These are phyloP conservation scores for Diacarnus erythraeanus DNA, from an alignment of 37 sponge, comb jelly and placozoan species.

Conservation along the genomic window DNA sequence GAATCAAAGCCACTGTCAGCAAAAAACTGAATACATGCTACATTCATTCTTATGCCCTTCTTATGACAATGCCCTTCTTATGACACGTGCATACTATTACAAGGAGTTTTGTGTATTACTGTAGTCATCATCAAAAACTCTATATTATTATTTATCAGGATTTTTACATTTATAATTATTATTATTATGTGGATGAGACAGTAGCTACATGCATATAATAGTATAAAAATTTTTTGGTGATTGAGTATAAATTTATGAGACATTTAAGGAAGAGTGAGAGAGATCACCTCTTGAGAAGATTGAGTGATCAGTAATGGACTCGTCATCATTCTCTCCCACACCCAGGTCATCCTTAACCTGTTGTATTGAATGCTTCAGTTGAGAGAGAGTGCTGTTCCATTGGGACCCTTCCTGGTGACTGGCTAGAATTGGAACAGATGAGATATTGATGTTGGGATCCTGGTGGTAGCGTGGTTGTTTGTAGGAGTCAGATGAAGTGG, in stretches of 20 bases:
- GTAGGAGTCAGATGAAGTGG: no score
- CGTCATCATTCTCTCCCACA: background rate
- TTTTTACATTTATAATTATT: background rate
- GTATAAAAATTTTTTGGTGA: background rate
- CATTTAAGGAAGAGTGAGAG: background rate
- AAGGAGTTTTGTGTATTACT: background rate
- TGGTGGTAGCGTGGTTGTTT: no score
- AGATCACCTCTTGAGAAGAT: constrained; percentile 1
- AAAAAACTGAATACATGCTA: background rate
- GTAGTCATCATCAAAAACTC: background rate
- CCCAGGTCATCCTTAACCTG: constrained; percentile 19
- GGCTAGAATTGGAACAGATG: constrained; percentile 1
- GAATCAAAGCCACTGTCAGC: background rate
- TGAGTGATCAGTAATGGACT: constrained; percentile 13
- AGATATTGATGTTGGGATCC: no score
- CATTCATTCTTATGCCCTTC: background rate
- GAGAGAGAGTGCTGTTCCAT: constrained; percentile 21
- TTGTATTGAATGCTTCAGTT: constrained; percentile 35
- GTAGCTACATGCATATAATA: no score
- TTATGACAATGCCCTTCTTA: background rate
- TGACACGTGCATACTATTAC: background rate
- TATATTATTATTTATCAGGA: background rate
- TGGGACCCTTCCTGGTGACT: background rate
- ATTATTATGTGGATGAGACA: no score
- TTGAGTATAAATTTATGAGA: background rate